Conservation (phyloP, 2,888 invertebrate species). For the Erebia aethiops region DNA sequence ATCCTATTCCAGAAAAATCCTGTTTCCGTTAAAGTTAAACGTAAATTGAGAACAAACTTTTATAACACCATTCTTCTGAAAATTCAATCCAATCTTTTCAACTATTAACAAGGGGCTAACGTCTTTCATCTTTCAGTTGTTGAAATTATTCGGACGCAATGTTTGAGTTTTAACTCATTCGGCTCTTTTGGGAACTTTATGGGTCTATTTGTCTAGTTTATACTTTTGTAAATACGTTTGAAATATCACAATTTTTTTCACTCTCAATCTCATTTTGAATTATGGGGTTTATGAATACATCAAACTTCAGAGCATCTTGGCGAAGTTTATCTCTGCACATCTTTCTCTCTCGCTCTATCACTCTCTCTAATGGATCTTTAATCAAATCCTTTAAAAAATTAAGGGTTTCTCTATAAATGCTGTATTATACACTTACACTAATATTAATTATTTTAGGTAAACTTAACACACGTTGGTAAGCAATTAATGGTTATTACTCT, state of each 20-base stretch:
- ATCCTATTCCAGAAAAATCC: background rate
- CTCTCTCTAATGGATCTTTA: too few relatives aligned
- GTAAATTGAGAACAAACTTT: background rate
- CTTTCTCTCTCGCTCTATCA: too few relatives aligned
- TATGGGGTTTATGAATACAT: too few relatives aligned
- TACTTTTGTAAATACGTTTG: conserved; percentile 17
- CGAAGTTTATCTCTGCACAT: background rate
- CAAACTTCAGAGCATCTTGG: background rate
- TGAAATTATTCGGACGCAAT: conserved; percentile 3
- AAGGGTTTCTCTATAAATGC: too few relatives aligned
- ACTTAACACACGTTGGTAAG: too few relatives aligned
- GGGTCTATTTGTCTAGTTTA: conserved; percentile 11
- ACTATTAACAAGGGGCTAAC: background rate
- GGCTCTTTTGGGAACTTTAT: conserved; percentile 12
- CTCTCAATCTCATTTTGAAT: background rate
- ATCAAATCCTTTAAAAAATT: too few relatives aligned
- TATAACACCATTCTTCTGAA: background rate
- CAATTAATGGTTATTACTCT: too few relatives aligned
- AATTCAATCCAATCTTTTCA: background rate
- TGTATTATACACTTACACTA: too few relatives aligned
- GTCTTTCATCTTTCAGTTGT: conserved; percentile 19
- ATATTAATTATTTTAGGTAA: too few relatives aligned
- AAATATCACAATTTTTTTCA: background rate
- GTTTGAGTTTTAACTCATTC: conserved; percentile 12
- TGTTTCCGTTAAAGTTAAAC: background rate